Conservation (phyloP, 2,888 invertebrate genomes). For the Dione vanillae region DNA sequence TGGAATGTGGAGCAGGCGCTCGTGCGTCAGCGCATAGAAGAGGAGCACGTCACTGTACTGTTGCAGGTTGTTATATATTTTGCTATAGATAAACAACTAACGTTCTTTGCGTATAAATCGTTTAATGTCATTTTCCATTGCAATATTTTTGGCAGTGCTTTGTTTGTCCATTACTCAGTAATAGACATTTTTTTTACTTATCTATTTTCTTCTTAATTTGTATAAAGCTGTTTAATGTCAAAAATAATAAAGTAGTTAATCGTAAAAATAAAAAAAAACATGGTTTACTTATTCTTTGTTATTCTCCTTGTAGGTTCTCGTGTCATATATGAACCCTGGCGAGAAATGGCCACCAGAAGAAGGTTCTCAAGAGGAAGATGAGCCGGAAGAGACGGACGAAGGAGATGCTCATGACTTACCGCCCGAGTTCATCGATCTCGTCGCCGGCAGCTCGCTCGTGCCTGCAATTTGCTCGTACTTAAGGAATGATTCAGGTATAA, state of each 20-base stretch:
- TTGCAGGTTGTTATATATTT: conserved; percentile 78
- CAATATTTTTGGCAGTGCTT: no score
- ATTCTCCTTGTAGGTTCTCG: conserved; percentile 86
- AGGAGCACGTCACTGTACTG: conserved; percentile 95
- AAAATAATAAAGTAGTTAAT: neutral
- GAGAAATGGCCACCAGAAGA: conserved; percentile 82
- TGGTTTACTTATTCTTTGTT: neutral
- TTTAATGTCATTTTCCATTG: no score
- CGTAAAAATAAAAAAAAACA: neutral
- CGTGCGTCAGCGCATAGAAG: conserved; percentile 93
- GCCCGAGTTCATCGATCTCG: conserved; percentile 88
- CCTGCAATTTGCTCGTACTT: conserved; percentile 95
- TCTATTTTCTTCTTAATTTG: no score
- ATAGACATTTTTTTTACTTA: no score
- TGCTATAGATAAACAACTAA: no score
- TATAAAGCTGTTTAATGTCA: neutral
- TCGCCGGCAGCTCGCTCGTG: conserved; percentile 92
- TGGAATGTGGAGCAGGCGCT: conserved; percentile 99
- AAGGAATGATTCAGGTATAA: conserved; percentile 93
- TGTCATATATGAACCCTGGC: conserved; percentile 94
- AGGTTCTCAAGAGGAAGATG: conserved; percentile 65
- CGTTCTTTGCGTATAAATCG: no score
- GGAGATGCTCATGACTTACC: conserved; percentile 83
- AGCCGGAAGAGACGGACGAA: conserved; percentile 62
- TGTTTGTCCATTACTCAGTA: no score